These are phyloP conservation scores for Zonotrichia leucophrys DNA, from an alignment of 2,113 vertebrate species.

Conservation along the genomic window DNA sequence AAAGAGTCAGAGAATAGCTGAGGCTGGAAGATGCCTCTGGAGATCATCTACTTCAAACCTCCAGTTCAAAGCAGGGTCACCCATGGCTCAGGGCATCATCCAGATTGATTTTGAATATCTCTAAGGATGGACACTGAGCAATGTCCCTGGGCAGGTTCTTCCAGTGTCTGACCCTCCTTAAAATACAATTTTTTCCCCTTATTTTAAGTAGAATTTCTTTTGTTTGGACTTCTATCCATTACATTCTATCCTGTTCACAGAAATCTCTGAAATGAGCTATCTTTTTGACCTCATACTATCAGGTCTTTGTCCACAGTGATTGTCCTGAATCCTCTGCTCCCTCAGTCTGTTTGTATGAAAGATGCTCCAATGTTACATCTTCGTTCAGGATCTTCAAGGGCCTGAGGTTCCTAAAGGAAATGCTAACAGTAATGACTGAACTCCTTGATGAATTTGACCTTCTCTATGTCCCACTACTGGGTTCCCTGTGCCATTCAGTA, in stretches of 20 bases:
- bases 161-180: background rate
- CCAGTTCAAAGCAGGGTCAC: background rate
- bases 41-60: background rate
- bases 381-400: background rate
- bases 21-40: background rate
- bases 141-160: background rate
- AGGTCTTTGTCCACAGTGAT: background rate
- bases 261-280: background rate
- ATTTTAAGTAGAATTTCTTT: background rate
- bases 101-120: background rate
- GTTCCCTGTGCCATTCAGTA: background rate
- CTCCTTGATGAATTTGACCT: background rate
- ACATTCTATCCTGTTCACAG: background rate
- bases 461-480: background rate
- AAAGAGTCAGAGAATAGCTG: background rate
- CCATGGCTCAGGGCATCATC: background rate
- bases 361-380: background rate
- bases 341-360: background rate
- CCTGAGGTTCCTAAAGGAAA: background rate
- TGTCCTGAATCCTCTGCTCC: rapidly evolving
- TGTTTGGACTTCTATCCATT: background rate
- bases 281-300: background rate
- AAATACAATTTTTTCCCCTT: background rate
- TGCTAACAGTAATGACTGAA: background rate
- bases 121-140: background rate